phyloP scores from a whole-genome alignment of 1,140 invertebrate genomes.

The Archivesica marissinica region DNA sequence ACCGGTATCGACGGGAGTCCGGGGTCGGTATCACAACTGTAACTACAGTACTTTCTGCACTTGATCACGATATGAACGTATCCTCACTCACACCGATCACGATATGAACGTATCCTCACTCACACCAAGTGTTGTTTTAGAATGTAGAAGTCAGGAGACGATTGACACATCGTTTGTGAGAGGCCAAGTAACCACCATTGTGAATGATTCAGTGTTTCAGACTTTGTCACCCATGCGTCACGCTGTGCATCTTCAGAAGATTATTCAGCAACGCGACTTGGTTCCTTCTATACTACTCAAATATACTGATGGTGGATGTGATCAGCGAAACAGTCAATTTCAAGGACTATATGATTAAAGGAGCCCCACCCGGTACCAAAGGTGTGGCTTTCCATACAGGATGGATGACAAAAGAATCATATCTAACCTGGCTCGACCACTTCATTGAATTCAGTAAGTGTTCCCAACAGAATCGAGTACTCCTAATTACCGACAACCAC shows the following conservation, averaged over 20 bases:
- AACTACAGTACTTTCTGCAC: not conserved
- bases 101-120: slow-evolving; percentile 23
- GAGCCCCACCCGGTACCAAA: too few relatives aligned
- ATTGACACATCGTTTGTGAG: slow-evolving; percentile 36
- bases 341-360: too few relatives aligned
- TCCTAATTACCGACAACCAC: slow-evolving; percentile 64
- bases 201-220: slow-evolving; percentile 59
- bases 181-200: slow-evolving; percentile 19
- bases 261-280: slow-evolving; percentile 22
- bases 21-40: slow-evolving; percentile 61
- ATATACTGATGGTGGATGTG: slow-evolving; percentile 61
- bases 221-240: slow-evolving; percentile 10
- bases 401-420: too few relatives aligned
- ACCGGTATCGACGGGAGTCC: slow-evolving; percentile 52
- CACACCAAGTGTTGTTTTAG: slow-evolving; percentile 23
- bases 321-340: slow-evolving; percentile 63
- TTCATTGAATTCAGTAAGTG: slow-evolving; percentile 71
- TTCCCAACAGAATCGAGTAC: not conserved
- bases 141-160: slow-evolving; percentile 12
- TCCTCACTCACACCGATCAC: slow-evolving; percentile 53
- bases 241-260: slow-evolving; percentile 17
- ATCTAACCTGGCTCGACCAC: too few relatives aligned
- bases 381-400: too few relatives aligned
- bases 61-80: slow-evolving; percentile 8
- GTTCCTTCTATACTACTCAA: slow-evolving; percentile 27